phyloP scores from a whole-genome alignment of 2,113 vertebrate species.

The Pantherophis guttatus region DNA sequence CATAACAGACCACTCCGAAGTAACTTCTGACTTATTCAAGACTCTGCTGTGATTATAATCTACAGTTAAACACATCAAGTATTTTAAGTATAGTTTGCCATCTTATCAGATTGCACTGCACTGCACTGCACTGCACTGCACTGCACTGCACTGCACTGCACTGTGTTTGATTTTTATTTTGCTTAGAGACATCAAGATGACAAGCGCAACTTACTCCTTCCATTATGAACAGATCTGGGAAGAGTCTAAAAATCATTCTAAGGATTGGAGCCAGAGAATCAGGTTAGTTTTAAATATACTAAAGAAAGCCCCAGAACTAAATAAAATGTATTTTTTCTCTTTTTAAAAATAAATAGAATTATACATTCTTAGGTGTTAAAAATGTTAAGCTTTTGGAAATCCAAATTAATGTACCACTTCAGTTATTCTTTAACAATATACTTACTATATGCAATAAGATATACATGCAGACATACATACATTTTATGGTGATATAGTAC shows the following conservation, averaged over 20 bases:
- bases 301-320: not conserved
- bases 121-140: no score
- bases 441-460: not conserved
- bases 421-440: not conserved
- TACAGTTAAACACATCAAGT: not conserved
- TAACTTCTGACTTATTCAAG: not conserved
- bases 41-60: not conserved
- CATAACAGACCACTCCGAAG: not conserved
- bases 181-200: conserved; percentile 14
- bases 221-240: conserved; percentile 24
- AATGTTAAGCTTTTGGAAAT: not conserved
- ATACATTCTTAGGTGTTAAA: not conserved
- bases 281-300: conserved; percentile 4
- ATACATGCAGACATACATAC: not conserved
- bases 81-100: not conserved
- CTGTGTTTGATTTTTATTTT: not conserved
- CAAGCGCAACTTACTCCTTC: conserved; percentile 8
- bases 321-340: not conserved
- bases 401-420: not conserved
- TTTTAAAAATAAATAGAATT: not conserved
- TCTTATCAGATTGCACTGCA: not conserved
- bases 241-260: not conserved
- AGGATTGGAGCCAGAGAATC: conserved; percentile 2
- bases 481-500: not conserved
- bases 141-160: not conserved